Conservation (phyloP, 1,140 invertebrate species). For the Drosophila mojavensis region DNA sequence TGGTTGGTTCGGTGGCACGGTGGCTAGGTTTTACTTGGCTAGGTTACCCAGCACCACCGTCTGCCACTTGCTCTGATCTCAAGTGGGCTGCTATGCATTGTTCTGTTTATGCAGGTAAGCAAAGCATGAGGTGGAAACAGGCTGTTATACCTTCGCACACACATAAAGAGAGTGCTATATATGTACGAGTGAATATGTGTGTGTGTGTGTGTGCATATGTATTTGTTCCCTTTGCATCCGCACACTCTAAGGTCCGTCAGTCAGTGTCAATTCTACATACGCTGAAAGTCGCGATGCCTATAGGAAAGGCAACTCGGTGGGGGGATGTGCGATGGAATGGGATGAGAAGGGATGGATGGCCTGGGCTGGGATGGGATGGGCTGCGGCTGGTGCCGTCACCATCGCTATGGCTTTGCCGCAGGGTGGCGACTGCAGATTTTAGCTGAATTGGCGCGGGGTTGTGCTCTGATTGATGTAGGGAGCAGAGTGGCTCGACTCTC, state of each 20-base stretch:
- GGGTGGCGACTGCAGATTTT: conserved; percentile 62
- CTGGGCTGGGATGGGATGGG: conserved; percentile 36
- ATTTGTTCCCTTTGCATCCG: conserved; percentile 31
- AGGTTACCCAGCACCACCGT: conserved; percentile 29
- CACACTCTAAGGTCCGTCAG: conserved; percentile 54
- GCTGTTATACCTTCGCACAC: conserved; percentile 38
- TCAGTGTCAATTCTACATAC: conserved; percentile 58
- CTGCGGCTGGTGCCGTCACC: conserved; percentile 29
- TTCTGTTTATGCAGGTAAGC: conserved; percentile 32
- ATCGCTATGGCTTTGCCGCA: conserved; percentile 58
- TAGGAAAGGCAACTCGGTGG: conserved; percentile 16
- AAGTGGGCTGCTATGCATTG: conserved; percentile 68
- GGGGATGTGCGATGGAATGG: conserved; percentile 18
- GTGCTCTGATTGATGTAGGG: conserved; percentile 61
- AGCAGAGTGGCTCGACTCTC: conserved; percentile 30
- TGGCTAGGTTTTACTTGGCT: conserved; percentile 31
- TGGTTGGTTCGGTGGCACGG: conserved; percentile 9
- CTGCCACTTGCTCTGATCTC: conserved; percentile 75
- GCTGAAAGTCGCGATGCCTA: conserved; percentile 58
- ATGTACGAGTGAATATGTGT: neutral
- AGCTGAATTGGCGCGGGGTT: conserved; percentile 60
- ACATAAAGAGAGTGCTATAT: neutral
- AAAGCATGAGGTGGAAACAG: conserved; percentile 19
- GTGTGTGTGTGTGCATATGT: conserved; percentile 8
- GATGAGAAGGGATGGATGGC: conserved; percentile 13